Evolutionary conservation across 2,888 invertebrate genomes (phyloP), one percentile per base, ranked within the genome.

Genomic region (Cephus nigrinus): DNA sequence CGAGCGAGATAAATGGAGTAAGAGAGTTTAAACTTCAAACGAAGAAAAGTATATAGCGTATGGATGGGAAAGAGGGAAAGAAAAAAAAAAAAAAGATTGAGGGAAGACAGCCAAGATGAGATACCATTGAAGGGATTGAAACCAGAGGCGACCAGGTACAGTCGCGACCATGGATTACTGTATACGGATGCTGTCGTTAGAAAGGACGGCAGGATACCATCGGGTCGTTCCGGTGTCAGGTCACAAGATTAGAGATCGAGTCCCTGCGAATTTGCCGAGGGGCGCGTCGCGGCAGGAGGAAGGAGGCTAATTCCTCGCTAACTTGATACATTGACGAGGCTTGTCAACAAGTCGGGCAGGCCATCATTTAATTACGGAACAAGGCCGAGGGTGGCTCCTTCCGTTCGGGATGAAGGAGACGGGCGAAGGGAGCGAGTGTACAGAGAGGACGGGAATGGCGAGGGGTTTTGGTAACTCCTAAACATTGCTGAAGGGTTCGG

Each of bases 311-410:
- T 85, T 85, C 84, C 82, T 83, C 80, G 83, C 83, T 85, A 86
- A 86, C 85, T 88, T 85, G 89, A 88, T 89, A 87, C 86, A 89
- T 86, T 83, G 84, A 82, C 84, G 85, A 82, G 82, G 82, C 86
- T 87, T 87, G 87, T 88, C 86, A 85, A 87, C 86, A 86, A 87
- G 86, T 85, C 84, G 83, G 86, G 83, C 85, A 81, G 83, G 82
- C 85, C 86, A 83, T 89, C 87, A 88, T 90, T 89, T 88, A 90
- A 90, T 90, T 90, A 90, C 85, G 85, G 84, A 87, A 86, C 86
- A 86, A 86, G 86, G 81, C 80, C 79, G 79, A 78, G 75, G 77
- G 78, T 68, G 71, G 78, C 32, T 31, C 73, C 34, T 34, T 36
- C 75, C 78, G 69, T 69, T 71, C 31, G 79, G 69, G 73, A 72